phyloP scores from a whole-genome alignment of 2,113 vertebrate genomes.

The Dromaius novaehollandiae region DNA sequence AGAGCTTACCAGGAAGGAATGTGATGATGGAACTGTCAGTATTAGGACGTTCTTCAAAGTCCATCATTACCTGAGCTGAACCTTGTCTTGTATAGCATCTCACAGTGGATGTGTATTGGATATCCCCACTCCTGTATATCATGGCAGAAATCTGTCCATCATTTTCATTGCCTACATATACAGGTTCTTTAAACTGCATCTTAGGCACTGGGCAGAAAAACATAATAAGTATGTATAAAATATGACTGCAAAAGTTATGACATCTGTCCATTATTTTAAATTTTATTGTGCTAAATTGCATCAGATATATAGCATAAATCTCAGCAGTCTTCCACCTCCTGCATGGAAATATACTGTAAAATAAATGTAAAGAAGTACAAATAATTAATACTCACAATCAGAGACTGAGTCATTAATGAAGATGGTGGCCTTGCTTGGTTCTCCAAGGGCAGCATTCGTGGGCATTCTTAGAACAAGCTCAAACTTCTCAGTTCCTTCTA shows the following conservation, averaged over 20 bases:
- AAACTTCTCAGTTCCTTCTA: constrained; percentile 91
- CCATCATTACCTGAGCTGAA: constrained; percentile 94
- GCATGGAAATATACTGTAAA: not conserved
- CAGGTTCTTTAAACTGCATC: constrained; percentile 89
- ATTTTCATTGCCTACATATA: constrained; percentile 82
- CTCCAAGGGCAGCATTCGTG: constrained; percentile 87
- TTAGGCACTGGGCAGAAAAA: constrained; percentile 83
- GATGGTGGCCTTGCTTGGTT: constrained; percentile 85
- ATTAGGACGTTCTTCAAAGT: constrained; percentile 94
- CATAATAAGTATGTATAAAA: not conserved
- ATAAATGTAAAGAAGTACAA: not conserved
- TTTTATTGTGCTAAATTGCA: not conserved
- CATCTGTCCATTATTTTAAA: not conserved
- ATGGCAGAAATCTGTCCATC: constrained; percentile 80
- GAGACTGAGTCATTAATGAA: constrained; percentile 91
- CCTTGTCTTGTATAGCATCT: constrained; percentile 94
- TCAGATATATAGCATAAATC: not conserved
- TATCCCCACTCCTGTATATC: constrained; percentile 87
- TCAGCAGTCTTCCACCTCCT: not conserved
- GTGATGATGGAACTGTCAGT: constrained; percentile 86
- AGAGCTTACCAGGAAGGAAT: constrained; percentile 86
- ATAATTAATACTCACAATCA: constrained; percentile 83
- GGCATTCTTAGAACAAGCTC: constrained; percentile 92
- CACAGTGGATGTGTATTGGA: constrained; percentile 85
- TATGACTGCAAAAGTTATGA: not conserved